Evolutionary conservation across 2,888 invertebrate species (phyloP).

Genomic region (Scrobipalpa costella): DNA sequence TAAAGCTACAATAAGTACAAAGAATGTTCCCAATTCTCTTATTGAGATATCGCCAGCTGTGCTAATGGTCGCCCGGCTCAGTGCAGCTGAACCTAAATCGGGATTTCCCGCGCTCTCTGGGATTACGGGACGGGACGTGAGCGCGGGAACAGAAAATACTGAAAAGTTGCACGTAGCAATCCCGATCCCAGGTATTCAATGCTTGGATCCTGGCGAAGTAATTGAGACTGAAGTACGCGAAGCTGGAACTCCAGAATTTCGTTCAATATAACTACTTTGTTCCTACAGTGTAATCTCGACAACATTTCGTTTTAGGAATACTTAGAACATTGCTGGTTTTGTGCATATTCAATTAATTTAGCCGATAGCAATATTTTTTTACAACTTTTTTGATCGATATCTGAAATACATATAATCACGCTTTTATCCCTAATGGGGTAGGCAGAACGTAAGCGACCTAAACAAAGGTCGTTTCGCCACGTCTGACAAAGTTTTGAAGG

Average conservation of each 20-base stretch:
- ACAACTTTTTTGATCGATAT: too few species aligned
- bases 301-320: too few species aligned
- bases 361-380: too few species aligned
- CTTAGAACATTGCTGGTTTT: too few species aligned
- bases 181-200: conserved; percentile 2
- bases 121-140: conserved; percentile 18
- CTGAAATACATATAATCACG: too few species aligned
- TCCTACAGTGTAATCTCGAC: too few species aligned
- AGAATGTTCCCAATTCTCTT: conserved; percentile 6
- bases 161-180: conserved; percentile 12
- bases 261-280: too few species aligned
- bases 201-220: neutral
- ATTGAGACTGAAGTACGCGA: conserved; percentile 1
- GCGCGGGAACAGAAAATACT: conserved; percentile 7
- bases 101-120: conserved; percentile 5
- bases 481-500: too few species aligned
- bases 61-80: conserved; percentile 18
- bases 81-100: conserved; percentile 7
- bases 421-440: too few species aligned
- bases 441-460: too few species aligned
- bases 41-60: conserved; percentile 17
- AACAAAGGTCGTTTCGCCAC: too few species aligned
- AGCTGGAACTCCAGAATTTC: neutral
- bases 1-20: neutral
- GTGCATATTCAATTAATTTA: too few species aligned